Evolutionary conservation across 2,113 vertebrate species (phyloP).

Genomic region (Phalacrocorax aristotelis): DNA sequence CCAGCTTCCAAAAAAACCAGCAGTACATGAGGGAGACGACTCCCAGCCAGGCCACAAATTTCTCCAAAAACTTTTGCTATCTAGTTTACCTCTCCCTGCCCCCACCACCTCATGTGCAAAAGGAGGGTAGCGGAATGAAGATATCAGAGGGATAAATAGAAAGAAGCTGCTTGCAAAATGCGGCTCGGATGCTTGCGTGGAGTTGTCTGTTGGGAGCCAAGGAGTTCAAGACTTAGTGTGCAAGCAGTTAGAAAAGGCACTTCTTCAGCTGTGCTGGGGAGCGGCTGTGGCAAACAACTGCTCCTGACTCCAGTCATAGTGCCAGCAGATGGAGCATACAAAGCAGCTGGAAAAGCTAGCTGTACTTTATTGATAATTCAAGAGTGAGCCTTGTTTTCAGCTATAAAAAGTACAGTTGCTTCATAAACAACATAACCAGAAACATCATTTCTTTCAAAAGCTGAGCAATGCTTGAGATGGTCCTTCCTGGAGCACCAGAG

Average conservation of each 20-base stretch:
- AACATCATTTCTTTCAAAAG: background rate
- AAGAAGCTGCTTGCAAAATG: background rate
- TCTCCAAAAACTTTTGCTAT: background rate
- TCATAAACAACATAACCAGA: background rate
- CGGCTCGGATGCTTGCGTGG: fast-evolving
- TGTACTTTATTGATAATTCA: background rate
- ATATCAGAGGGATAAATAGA: background rate
- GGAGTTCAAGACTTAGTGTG: fast-evolving
- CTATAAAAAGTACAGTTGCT: background rate
- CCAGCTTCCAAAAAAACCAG: background rate
- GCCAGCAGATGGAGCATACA: fast-evolving
- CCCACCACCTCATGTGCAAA: fast-evolving
- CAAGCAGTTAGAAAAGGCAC: fast-evolving
- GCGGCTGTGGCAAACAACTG: background rate
- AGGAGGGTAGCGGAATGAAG: background rate
- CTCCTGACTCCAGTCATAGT: background rate
- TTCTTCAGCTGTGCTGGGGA: background rate
- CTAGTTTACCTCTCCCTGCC: background rate
- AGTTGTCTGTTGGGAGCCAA: background rate
- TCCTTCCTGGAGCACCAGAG: background rate
- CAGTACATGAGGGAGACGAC: background rate
- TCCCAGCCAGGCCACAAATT: background rate
- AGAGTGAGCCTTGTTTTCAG: background rate
- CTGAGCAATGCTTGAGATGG: fast-evolving
- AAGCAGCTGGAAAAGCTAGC: background rate